phyloP scores from a whole-genome alignment of 1,140 invertebrate genomes.

The Bombus fervidus region DNA sequence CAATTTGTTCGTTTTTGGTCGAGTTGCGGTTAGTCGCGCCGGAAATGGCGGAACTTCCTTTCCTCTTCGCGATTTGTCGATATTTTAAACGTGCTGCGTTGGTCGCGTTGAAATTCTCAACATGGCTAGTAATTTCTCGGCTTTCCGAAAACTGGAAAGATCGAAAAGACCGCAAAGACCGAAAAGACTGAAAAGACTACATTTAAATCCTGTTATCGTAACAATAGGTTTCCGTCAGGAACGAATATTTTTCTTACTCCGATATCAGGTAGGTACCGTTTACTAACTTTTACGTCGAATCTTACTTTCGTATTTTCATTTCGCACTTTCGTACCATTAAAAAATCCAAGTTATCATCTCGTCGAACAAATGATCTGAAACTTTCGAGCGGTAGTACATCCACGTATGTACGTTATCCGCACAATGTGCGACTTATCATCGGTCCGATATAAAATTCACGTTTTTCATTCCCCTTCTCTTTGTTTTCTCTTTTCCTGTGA shows the following conservation, averaged over 20 bases:
- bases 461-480: too few species aligned
- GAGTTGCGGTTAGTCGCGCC: background rate
- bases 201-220: too few species aligned
- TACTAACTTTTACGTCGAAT: too few species aligned
- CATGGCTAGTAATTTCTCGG: background rate
- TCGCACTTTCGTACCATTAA: background rate
- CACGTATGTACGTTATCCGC: rapidly evolving
- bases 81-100: background rate
- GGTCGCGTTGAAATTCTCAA: background rate
- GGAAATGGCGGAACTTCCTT: background rate
- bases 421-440: too few species aligned
- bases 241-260: too few species aligned
- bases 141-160: background rate
- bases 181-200: too few species aligned
- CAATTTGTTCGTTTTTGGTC: background rate
- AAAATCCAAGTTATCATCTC: background rate
- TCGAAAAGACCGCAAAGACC: too few species aligned
- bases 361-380: background rate
- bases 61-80: background rate
- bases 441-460: too few species aligned
- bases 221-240: too few species aligned
- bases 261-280: too few species aligned
- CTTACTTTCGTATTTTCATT: too few species aligned
- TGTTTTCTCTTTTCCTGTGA: too few species aligned
- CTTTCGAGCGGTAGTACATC: background rate